Evolutionary conservation across 2,888 invertebrate genomes (phyloP), one percentile per base, ranked within the genome.

Genomic region (Drosophila percnosoma): DNA sequence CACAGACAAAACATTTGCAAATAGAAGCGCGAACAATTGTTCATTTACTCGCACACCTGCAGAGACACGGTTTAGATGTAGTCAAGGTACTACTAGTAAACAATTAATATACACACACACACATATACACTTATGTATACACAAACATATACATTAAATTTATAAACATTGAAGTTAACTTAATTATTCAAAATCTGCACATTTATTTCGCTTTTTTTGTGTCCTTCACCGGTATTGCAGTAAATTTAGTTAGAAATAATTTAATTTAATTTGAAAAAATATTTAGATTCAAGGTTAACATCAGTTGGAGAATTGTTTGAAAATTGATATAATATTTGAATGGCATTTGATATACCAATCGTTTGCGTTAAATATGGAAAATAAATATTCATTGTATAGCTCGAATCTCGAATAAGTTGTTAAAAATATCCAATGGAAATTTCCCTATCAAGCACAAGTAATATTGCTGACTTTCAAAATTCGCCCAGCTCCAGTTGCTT

Each of bases 101-200:
- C 29, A 74, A 60, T 64, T 60, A 59, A 27, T 42, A 57, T 27
- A 11, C 45, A 51, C 13, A 27, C 27, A 27, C 27, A 61, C 8
- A 15, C 2, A 38, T 1, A 38, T 38, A 18, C 5, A 40, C 1
- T 5, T 21, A 21, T 21, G 2, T 42, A 11, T 11, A 11, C 5
- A 21, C 1, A 55, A 6, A 27, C 13, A 2, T 49, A 69, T 21
- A 52, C 33, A 42, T 4, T 36, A 27, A 51, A 59, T 62, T 18
- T 52, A 60, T 53, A 34, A 64, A 65, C 75, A 71, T 73, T 78
- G 80, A 70, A 63, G 57, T 67, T 75, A 80, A 66, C 65, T 82
- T 73, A 80, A 84, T 84, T 80, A 69, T 68, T 68, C 27, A 42
- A 78, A 84, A 68, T 70, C 27, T 57, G 27, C 13, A 15, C 10